phyloP scores from a whole-genome alignment of 2,113 vertebrate species.

The Malurus melanocephalus region DNA sequence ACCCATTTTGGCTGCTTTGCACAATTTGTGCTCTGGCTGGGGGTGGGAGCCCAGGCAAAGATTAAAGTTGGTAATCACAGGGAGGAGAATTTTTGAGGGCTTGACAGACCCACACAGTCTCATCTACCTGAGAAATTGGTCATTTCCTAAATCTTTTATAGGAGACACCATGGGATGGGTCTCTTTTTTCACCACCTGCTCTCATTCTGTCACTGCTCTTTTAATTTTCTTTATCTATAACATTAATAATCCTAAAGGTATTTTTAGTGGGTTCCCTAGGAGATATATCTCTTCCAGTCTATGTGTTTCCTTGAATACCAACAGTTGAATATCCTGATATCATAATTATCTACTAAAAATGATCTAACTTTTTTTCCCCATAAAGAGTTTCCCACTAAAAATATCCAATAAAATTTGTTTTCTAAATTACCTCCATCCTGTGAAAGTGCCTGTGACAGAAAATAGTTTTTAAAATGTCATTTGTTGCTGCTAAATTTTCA shows the following conservation, averaged over 20 bases:
- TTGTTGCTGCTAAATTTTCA: conserved; percentile 31
- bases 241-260: conserved; percentile 43
- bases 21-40: not conserved
- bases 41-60: not conserved
- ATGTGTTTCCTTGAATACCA: conserved; percentile 45
- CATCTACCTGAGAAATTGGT: not conserved
- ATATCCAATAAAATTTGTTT: conserved; percentile 35
- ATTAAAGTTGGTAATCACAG: not conserved
- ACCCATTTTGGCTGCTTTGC: not conserved
- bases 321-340: conserved; percentile 40
- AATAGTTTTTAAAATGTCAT: conserved; percentile 29
- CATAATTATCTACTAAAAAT: conserved; percentile 47
- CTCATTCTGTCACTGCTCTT: conserved; percentile 41
- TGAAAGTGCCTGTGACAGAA: conserved; percentile 30
- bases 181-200: not conserved
- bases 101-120: not conserved
- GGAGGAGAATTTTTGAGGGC: not conserved
- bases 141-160: conserved; percentile 4
- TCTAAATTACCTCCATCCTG: conserved; percentile 32
- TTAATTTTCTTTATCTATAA: conserved; percentile 53
- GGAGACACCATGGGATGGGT: not conserved
- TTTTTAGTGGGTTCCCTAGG: conserved; percentile 50
- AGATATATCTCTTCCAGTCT: conserved; percentile 23
- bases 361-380: not conserved
- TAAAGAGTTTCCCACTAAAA: conserved; percentile 38